Evolutionary conservation across 2,797 vertebrate species (phyloP).

Genomic region (Diplodus sargus): DNA sequence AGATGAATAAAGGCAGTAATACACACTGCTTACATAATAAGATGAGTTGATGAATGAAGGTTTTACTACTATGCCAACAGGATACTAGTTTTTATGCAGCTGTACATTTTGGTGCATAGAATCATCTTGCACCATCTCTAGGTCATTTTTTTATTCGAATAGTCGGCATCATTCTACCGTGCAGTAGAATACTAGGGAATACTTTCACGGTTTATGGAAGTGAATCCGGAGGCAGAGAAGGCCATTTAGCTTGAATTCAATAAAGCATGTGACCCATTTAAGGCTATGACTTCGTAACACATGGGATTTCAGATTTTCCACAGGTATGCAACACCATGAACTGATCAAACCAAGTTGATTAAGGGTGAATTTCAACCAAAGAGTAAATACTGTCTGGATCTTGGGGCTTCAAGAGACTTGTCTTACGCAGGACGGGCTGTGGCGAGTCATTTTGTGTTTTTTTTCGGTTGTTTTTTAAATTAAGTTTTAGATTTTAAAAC

Average conservation of each 20-base stretch:
- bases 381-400: too few relatives aligned
- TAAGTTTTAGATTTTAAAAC: too few relatives aligned
- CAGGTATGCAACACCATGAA: not conserved
- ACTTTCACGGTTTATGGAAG: conserved; percentile 11
- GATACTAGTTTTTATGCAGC: not conserved
- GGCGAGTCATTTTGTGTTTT: too few relatives aligned
- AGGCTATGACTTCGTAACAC: conserved; percentile 10
- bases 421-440: too few relatives aligned
- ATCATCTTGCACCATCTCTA: not conserved
- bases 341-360: too few relatives aligned
- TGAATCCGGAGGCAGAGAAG: not conserved
- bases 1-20: conserved; percentile 12
- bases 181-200: not conserved
- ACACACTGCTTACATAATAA: not conserved
- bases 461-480: too few relatives aligned
- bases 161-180: not conserved
- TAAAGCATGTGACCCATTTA: not conserved
- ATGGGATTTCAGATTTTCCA: not conserved
- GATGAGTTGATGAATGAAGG: not conserved
- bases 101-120: not conserved
- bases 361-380: too few relatives aligned
- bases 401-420: too few relatives aligned
- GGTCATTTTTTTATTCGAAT: not conserved
- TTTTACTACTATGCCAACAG: not conserved
- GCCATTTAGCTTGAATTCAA: not conserved